A percentile compares a stretch with the other conserved stretches of the same genome.
Conservation (phyloP, 2,888 invertebrate genomes). For the Heliconius erato region DNA sequence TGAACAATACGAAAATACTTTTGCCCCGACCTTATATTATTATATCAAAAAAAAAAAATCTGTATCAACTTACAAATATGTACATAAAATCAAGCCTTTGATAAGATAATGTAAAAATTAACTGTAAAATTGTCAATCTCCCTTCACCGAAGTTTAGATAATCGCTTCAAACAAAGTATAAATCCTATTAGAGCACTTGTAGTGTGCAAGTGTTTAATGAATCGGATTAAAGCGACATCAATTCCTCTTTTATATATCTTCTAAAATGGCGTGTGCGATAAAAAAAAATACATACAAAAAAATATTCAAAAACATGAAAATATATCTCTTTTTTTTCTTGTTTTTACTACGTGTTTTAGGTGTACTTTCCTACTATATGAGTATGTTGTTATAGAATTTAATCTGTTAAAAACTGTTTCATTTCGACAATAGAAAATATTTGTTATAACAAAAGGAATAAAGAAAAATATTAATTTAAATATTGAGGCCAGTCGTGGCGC, state of each 20-base stretch:
- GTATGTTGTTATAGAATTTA: no score
- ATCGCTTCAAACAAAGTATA: slow-evolving; percentile 52
- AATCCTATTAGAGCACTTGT: slow-evolving; percentile 78
- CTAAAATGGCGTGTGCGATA: slow-evolving; percentile 65
- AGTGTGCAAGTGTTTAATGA: slow-evolving; percentile 80
- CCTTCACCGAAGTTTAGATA: slow-evolving; percentile 31
- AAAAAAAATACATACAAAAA: neutral
- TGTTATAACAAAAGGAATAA: no score
- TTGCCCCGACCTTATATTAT: no score
- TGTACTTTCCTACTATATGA: no score
- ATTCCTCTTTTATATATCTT: slow-evolving; percentile 61
- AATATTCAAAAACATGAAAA: no score
- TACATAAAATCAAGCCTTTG: neutral
- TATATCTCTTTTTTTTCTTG: no score
- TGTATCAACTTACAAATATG: neutral
- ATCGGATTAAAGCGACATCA: slow-evolving; percentile 73
- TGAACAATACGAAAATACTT: no score
- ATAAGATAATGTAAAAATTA: slow-evolving; percentile 14
- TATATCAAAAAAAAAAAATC: neutral
- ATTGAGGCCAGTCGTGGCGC: no score
- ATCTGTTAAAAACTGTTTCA: no score
- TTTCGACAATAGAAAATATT: no score
- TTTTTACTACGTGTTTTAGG: no score
- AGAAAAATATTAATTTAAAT: no score
- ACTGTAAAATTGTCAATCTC: slow-evolving; percentile 29